Percentiles rank a stretch among this genome's conserved stretches.
phyloP scores from a whole-genome alignment of 2,888 invertebrate genomes.

The Epirrhoe alternata region DNA sequence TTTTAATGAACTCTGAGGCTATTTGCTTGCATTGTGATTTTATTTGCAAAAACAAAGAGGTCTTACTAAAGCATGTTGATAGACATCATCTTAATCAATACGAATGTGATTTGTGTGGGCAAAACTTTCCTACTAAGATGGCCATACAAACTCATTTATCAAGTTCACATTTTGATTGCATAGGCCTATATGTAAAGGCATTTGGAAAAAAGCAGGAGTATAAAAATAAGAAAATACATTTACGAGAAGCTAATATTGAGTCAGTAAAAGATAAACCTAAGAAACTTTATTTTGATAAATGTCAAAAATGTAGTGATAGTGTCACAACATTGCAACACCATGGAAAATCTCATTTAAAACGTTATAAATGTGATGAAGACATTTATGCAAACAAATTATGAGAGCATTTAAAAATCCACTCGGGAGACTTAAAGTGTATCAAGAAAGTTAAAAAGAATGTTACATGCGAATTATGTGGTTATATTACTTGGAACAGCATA shows the following conservation, averaged over 20 bases:
- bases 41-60: slow-evolving; percentile 5
- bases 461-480: slow-evolving; percentile 7
- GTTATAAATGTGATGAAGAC: no score
- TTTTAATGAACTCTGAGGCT: not conserved
- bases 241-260: not conserved
- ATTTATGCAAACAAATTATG: no score
- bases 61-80: slow-evolving; percentile 3
- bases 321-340: not conserved
- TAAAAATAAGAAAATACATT: not conserved
- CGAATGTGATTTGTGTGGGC: slow-evolving; percentile 1
- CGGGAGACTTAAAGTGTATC: not conserved
- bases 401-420: no score
- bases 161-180: not conserved
- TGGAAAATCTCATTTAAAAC: not conserved
- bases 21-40: slow-evolving; percentile 11
- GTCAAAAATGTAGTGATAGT: not conserved
- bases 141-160: not conserved
- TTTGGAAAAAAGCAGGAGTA: not conserved
- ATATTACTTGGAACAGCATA: slow-evolving; percentile 11
- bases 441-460: not conserved
- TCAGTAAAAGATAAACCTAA: not conserved
- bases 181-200: not conserved
- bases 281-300: not conserved
- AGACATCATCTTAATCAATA: slow-evolving; percentile 1
- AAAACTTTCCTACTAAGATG: not conserved